These are phyloP conservation scores for Hippopotamus amphibius DNA, from an alignment of 2,113 vertebrate genomes.

Conservation along the genomic window DNA sequence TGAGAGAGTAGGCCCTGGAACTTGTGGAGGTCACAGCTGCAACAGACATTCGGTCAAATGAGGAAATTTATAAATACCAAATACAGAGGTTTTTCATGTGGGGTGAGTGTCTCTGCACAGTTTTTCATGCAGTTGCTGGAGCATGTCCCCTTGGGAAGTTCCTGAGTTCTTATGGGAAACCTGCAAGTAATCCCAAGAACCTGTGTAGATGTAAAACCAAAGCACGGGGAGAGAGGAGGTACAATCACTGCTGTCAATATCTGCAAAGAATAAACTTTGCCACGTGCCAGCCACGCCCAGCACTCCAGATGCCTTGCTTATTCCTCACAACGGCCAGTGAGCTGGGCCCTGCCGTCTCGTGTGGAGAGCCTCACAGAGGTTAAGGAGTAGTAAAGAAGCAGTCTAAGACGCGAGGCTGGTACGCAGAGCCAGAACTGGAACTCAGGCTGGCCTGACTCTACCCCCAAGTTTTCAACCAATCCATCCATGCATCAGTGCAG, in stretches of 20 bases:
- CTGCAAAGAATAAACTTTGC: neutral
- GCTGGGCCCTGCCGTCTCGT: accelerated
- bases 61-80: neutral
- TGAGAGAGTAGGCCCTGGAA: slow-evolving; percentile 89
- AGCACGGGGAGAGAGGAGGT: neutral
- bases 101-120: neutral
- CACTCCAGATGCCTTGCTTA: accelerated
- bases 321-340: accelerated
- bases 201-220: neutral
- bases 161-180: neutral
- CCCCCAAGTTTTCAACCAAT: neutral
- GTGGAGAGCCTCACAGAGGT: neutral
- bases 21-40: slow-evolving; percentile 90
- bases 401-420: neutral
- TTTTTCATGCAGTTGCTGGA: neutral
- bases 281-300: accelerated
- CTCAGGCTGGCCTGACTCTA: neutral
- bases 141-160: neutral
- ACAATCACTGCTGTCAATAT: neutral
- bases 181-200: neutral
- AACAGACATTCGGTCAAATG: neutral
- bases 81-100: neutral
- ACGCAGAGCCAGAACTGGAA: neutral
- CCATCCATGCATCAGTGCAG: neutral
- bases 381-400: neutral